Evolutionary conservation across 2,113 vertebrate genomes (phyloP).

Genomic region (Forbesichthys papilliferus): DNA sequence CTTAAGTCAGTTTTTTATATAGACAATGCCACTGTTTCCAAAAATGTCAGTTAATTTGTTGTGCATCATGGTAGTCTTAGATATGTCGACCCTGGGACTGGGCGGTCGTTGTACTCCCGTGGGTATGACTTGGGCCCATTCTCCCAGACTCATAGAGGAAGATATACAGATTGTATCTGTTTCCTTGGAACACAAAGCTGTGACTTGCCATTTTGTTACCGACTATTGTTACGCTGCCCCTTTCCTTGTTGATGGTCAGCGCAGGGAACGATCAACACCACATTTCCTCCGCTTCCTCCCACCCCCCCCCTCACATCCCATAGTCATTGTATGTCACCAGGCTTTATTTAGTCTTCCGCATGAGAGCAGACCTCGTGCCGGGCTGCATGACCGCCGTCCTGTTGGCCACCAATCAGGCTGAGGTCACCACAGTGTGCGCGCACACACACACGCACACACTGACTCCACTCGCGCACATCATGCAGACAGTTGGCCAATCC

Average conservation of each 20-base stretch:
- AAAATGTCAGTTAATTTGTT: background rate
- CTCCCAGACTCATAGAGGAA: conserved; percentile 67
- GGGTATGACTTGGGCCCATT: conserved; percentile 33
- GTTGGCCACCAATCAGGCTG: conserved; percentile 56
- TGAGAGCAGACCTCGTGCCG: conserved; percentile 35
- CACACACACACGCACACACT: conserved; percentile 14
- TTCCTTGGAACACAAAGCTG: conserved; percentile 58
- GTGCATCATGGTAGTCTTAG: background rate
- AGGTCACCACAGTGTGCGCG: conserved; percentile 1
- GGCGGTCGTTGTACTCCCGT: conserved; percentile 7
- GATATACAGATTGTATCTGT: conserved; percentile 68
- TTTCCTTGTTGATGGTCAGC: conserved; percentile 58
- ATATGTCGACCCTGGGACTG: background rate
- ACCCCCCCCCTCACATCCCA: background rate
- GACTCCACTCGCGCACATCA: background rate
- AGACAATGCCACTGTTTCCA: background rate
- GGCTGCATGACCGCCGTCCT: conserved; percentile 34
- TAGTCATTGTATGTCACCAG: conserved; percentile 22
- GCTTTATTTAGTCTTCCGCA: conserved; percentile 23
- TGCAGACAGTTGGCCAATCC: conserved; percentile 2
- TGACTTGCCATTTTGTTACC: conserved; percentile 43
- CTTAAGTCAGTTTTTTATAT: background rate
- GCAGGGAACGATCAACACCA: conserved; percentile 52
- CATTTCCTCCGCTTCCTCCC: conserved; percentile 48
- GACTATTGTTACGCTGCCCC: conserved; percentile 45